These are phyloP conservation scores for Archips xylosteana DNA, from an alignment of 2,888 invertebrate species.

Conservation along the genomic window DNA sequence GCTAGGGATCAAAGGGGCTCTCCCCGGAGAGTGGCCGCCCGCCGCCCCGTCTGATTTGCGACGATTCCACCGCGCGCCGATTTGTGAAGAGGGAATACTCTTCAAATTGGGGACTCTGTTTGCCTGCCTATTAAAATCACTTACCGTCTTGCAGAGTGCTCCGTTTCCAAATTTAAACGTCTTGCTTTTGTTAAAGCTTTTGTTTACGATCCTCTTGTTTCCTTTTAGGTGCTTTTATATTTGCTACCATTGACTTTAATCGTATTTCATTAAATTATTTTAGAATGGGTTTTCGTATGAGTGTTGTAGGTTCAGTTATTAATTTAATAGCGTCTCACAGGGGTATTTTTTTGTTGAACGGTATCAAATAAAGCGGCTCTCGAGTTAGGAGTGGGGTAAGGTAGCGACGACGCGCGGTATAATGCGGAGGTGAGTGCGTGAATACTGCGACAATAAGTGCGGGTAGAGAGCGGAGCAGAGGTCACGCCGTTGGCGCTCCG, in stretches of 20 bases:
- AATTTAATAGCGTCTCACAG: conserved; percentile 16
- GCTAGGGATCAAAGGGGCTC: conserved; percentile 84
- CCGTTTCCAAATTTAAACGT: conserved; percentile 59
- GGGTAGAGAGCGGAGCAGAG: conserved; percentile 49
- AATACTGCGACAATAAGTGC: conserved; percentile 63
- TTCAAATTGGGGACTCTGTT: conserved; percentile 78
- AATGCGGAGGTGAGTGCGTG: conserved; percentile 69
- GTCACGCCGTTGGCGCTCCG: conserved; percentile 56
- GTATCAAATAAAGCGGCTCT: conserved; percentile 30
- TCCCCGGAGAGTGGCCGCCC: conserved; percentile 73
- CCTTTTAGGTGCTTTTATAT: conserved; percentile 46
- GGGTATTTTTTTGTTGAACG: conserved; percentile 9
- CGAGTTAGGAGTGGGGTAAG: conserved; percentile 42
- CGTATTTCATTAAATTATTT: conserved; percentile 37
- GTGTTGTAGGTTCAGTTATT: conserved; percentile 17
- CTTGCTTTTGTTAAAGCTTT: conserved; percentile 61
- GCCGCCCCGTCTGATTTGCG: conserved; percentile 79
- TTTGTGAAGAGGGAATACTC: conserved; percentile 83
- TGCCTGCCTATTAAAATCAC: conserved; percentile 83
- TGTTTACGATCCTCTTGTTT: conserved; percentile 55
- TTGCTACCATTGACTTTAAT: conserved; percentile 40
- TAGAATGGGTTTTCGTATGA: conserved; percentile 17
- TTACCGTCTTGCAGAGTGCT: conserved; percentile 67
- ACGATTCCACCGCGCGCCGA: conserved; percentile 79
- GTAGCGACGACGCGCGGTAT: conserved; percentile 57